Base-by-base conservation (phyloP, 2,888 invertebrate genomes). In the Amorpha juglandis region DNA sequence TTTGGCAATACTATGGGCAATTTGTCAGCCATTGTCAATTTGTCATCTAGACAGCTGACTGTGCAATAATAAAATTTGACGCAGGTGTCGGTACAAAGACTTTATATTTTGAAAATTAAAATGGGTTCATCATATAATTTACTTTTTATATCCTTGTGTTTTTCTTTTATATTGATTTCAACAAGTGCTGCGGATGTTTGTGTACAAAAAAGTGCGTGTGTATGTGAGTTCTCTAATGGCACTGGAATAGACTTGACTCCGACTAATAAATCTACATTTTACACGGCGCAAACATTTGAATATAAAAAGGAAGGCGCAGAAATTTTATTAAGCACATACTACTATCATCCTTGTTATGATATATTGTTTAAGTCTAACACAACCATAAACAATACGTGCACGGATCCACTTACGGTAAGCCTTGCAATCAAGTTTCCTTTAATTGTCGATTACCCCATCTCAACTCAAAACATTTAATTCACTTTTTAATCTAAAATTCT, bases 151-250 rank as follows among this genome's bases (percentile, higher is more conserved):
- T 74, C 81, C 38, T 63, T 83, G 64, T 72, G 66, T 69, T 71
- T 83, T 65, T 67, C 71, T 62, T 77, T 74, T 70, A 68, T 74
- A 55, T 71, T 72, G 65, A 68, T 71, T 47, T 70, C 72, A n/a
- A 76, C 69, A 47, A 70, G 77, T 67, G 80, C 79, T 55, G 73
- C 75, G 69, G 90, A 91, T 70, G 73, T 76, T 48, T 94, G 93
- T 77, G 84, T 82, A 38, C 77, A 81, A 67, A 88, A 81, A 73
- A 84, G 84, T 55, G 79, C 91, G 4, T 94, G 94, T 75, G 77
- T 80, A 64, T 94, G 94, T 78, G 87, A 82, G 71, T 93, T 90
- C 81, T 72, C 89, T 7, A 93, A 93, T 84, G 94, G 93, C 69
- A 92, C 93, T 75, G 92, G 92, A 75, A 86, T 93, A 72, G 93